Evolutionary conservation across 2,113 vertebrate genomes (phyloP), one percentile per base, ranked within the genome.

Genomic region (Ophthalmolycus amberensis): DNA sequence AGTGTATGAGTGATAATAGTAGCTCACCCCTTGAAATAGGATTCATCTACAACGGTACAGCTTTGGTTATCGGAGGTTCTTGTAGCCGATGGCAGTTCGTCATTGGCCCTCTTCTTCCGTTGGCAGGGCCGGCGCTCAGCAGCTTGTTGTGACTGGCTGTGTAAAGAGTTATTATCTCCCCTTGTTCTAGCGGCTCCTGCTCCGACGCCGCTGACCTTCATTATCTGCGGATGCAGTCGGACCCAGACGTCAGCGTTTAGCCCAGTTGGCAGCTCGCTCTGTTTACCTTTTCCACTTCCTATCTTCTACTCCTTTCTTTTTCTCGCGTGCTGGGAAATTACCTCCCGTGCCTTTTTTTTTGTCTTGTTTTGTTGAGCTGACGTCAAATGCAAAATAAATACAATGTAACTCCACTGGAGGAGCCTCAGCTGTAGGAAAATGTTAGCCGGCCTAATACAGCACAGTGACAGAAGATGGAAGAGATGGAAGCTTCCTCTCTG

Each of bases 191-290:
- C 50, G 50, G 77, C 85, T 84, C 77, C 29, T 27, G 75, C 82
- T 81, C 20, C 25, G 48, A 58, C 80, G 65, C 86, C 38, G 54
- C 89, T 75, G 92, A 89, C 91, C 83, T 86, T 89, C 74, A 83
- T 84, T 91, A 93, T 93, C 89, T 79, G 81, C 88, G 85, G 92
- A 93, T 89, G 83, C 87, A 88, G 89, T 88, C 81, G 6, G 73
- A 72, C 64, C 58, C 77, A 29, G 54, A 86, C 80, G 80, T 90
- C 90, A 89, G 83, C 27, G 6, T 5, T 2, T 15, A 54, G 74
- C 83, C 67, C 50, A 34, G 80, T 78, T 85, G 90, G 87, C 93
- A 84, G 81, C 58, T 68, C 18, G 10, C 71, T 84, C 67, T 75
- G 83, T 92, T 91, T 80, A 58, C 90, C 88, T 90, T 91, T 88